Conservation (phyloP, 2,888 invertebrate genomes). For the Agrotis clavis region DNA sequence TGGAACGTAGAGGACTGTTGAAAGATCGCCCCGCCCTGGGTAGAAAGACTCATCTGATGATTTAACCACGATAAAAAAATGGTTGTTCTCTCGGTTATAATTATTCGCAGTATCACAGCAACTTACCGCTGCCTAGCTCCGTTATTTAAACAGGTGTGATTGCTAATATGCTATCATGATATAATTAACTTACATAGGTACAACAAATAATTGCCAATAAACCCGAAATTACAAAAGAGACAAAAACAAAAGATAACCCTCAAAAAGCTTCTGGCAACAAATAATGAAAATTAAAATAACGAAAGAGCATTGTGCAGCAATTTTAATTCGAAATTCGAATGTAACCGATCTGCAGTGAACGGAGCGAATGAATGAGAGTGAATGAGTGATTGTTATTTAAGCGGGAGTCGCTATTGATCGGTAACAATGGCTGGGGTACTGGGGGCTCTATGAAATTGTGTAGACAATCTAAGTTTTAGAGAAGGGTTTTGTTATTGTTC, state of each 20-base stretch:
- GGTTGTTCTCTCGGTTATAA: too few species aligned
- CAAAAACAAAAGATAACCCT: neutral
- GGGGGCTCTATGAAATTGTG: slow-evolving; percentile 17
- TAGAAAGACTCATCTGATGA: too few species aligned
- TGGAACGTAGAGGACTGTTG: too few species aligned
- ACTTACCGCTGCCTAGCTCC: too few species aligned
- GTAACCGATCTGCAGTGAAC: slow-evolving; percentile 44
- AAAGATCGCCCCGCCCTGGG: too few species aligned
- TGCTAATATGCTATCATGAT: too few species aligned
- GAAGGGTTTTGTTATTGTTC: neutral
- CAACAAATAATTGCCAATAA: neutral
- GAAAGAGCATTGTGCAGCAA: slow-evolving; percentile 36
- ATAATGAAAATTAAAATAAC: slow-evolving; percentile 41
- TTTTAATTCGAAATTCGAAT: slow-evolving; percentile 51
- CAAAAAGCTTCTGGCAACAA: neutral
- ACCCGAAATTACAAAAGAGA: neutral
- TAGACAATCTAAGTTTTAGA: slow-evolving; percentile 40
- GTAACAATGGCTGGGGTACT: slow-evolving; percentile 57
- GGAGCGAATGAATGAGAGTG: slow-evolving; percentile 43
- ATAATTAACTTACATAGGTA: too few species aligned
- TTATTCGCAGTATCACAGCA: too few species aligned
- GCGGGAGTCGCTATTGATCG: slow-evolving; percentile 65
- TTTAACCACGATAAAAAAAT: too few species aligned
- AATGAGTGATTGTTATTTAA: slow-evolving; percentile 67
- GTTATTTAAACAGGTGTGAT: too few species aligned